Evolutionary conservation across 2,113 vertebrate species (phyloP).

Genomic region (Malurus melanocephalus): DNA sequence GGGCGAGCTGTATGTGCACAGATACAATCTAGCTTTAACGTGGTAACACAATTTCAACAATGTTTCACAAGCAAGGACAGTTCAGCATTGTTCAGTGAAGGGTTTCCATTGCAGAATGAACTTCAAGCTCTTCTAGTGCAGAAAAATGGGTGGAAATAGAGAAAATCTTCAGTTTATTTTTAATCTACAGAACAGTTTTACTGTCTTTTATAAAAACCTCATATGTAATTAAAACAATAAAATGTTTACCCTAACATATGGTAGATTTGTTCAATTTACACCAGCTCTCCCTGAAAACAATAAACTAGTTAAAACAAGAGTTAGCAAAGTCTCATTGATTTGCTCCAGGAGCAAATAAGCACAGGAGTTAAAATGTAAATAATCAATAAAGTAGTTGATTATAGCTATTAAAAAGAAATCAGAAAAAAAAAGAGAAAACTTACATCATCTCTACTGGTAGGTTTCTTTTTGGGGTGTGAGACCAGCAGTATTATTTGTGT

Average conservation of each 20-base stretch:
- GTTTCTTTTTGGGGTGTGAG: neutral
- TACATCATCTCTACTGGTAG: accelerated
- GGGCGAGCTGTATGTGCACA: accelerated
- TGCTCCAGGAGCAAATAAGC: neutral
- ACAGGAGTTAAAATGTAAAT: neutral
- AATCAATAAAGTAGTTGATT: neutral
- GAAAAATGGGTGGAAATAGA: neutral
- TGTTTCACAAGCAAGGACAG: neutral
- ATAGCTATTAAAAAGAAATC: neutral
- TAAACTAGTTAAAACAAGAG: neutral
- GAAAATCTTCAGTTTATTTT: neutral
- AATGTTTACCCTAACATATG: neutral
- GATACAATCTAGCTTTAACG: neutral
- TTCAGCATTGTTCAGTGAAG: neutral
- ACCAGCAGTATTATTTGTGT: neutral
- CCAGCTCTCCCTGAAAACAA: neutral
- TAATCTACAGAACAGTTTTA: neutral
- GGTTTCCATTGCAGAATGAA: neutral
- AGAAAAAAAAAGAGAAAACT: neutral
- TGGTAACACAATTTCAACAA: neutral
- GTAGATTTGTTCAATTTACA: neutral
- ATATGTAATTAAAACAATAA: neutral
- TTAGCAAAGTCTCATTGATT: neutral
- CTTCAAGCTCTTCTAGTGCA: neutral
- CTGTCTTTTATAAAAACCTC: neutral